These are phyloP conservation scores for Trinorchestia longiramus DNA, from an alignment of 1,140 invertebrate species.

Conservation along the genomic window DNA sequence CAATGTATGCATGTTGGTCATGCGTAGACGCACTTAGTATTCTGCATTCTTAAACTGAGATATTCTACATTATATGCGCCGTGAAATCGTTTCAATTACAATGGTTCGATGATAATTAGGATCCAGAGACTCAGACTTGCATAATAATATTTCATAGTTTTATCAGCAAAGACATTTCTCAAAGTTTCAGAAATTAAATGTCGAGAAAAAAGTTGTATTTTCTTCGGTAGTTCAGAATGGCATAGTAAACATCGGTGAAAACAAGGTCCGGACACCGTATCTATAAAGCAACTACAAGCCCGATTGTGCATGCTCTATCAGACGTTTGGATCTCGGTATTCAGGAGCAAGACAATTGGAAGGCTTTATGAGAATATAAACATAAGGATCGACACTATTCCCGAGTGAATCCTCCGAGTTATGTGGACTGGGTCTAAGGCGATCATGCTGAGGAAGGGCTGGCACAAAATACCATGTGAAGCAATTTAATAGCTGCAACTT, in stretches of 20 bases:
- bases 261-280: neutral
- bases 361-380: conserved; percentile 47
- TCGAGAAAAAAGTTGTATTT: neutral
- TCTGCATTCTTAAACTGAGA: too few species aligned
- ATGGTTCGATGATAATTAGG: too few species aligned
- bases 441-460: neutral
- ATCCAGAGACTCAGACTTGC: neutral
- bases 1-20: neutral
- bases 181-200: neutral
- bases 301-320: conserved; percentile 27
- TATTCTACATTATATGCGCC: too few species aligned
- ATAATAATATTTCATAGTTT: neutral
- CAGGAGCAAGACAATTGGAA: conserved; percentile 44
- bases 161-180: neutral
- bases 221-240: neutral
- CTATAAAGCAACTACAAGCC: neutral
- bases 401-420: conserved; percentile 37
- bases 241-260: neutral
- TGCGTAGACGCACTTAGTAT: too few species aligned
- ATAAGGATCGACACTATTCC: conserved; percentile 42
- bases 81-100: too few species aligned
- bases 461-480: conserved; percentile 41
- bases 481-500: conserved; percentile 10
- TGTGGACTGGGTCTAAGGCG: conserved; percentile 2
- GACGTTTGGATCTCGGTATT: conserved; percentile 33